Conservation (phyloP, 2,797 vertebrate genomes). For the Salarias fasciatus region DNA sequence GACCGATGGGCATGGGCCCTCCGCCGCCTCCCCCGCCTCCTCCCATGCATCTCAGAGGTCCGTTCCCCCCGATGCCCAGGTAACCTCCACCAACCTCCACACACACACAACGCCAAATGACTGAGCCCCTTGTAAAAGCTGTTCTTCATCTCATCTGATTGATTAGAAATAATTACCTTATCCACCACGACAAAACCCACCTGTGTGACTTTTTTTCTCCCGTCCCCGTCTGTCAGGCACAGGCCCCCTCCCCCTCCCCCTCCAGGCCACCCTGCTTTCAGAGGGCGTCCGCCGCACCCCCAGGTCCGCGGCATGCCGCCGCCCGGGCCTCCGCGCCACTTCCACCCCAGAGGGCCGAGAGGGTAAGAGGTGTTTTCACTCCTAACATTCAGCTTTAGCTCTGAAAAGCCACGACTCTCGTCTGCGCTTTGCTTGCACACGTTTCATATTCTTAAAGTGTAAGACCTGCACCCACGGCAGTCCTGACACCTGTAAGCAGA, state of each 20-base stretch:
- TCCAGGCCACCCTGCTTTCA: constrained; percentile 77
- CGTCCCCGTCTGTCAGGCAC: constrained; percentile 69
- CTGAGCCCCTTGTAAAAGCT: too few species aligned
- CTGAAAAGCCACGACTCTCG: constrained; percentile 42
- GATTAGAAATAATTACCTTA: too few species aligned
- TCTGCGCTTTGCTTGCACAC: constrained; percentile 35
- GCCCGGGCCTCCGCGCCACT: constrained; percentile 71
- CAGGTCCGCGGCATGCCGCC: constrained; percentile 71
- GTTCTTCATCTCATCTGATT: too few species aligned
- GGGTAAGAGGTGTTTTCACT: constrained; percentile 76
- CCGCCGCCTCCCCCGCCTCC: constrained; percentile 65
- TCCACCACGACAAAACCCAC: too few species aligned
- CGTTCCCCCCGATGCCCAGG: constrained; percentile 79
- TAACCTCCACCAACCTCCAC: constrained; percentile 29
- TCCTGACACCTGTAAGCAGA: constrained; percentile 25
- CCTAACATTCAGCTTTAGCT: constrained; percentile 19
- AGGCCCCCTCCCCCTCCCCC: constrained; percentile 71
- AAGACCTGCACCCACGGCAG: constrained; percentile 4
- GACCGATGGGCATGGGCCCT: constrained; percentile 75
- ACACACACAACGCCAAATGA: too few species aligned
- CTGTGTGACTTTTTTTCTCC: too few species aligned
- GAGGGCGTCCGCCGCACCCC: constrained; percentile 75
- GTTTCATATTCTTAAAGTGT: constrained; percentile 18
- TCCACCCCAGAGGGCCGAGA: constrained; percentile 76
- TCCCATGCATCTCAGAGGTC: constrained; percentile 76